Evolutionary conservation across 2,797 vertebrate genomes (phyloP), one percentile per base, ranked within the genome.

Genomic region (Enteromius afrohamiltoni): DNA sequence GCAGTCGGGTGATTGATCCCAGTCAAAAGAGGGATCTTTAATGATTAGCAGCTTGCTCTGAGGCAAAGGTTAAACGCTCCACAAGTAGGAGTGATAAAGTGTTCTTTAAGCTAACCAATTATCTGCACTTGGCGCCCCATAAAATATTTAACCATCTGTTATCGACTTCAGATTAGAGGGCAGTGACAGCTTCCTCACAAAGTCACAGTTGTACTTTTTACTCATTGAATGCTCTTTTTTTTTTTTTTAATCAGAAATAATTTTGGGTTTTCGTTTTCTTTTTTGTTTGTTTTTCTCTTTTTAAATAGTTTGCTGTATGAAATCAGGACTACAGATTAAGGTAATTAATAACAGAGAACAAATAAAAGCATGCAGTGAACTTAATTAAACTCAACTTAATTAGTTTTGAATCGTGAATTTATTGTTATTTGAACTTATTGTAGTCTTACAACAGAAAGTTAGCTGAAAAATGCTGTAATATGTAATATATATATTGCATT

Each of bases 81-180:
- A 68, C 83, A 86, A 84, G 85, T 51, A 86, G 85, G 42, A 86
- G 86, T 86, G 85, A 88, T 87, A 85, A 89, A 90, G 85, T 86
- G 83, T 86, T 86, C 77, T 88, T 90, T 88, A 88, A 86, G 82
- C 80, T 85, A 83, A 87, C 85, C 86, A 88, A 89, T 90, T 90
- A 89, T 86, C 85, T 84, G 60, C 85, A 75, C 84, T 88, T 82
- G 86, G 85, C 31, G 67, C 88, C 70, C 82, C 85, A 89, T 88
- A 77, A 88, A 90, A 90, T 87, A 88, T 88, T 89, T 88, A 90
- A 91, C 86, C 85, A 86, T 87, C 87, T 90, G 87, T 76, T 88
- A 91, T 87, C 65, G 84, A 87, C 87, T 89, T 88, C 49, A 83
- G 80, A 89, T 89, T 88, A 88, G 83, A 49, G 70, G 23, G 58